phyloP scores from a whole-genome alignment of 2,113 vertebrate species.

The Pionites leucogaster region DNA sequence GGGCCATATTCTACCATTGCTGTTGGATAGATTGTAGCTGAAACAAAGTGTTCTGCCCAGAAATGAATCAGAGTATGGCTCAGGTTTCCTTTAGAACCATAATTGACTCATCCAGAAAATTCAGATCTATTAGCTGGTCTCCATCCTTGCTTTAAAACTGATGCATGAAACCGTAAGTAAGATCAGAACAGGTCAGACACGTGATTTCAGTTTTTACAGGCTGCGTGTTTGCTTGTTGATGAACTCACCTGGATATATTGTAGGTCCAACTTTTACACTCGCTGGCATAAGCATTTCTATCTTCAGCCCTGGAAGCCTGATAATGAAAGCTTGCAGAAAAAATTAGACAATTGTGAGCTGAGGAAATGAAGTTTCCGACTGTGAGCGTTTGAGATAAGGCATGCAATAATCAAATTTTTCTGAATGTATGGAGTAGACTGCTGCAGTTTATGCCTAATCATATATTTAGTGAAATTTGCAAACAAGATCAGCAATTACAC shows the following conservation, averaged over 20 bases:
- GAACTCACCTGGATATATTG: too few species aligned
- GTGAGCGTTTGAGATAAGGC: not conserved
- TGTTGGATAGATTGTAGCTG: not conserved
- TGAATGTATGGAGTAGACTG: not conserved
- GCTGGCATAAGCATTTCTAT: not conserved
- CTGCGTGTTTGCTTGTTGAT: not conserved
- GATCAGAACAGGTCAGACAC: fast-evolving
- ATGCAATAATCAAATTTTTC: slow-evolving; percentile 16
- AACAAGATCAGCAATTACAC: slow-evolving; percentile 29
- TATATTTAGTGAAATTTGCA: slow-evolving; percentile 34
- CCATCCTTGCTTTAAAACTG: not conserved
- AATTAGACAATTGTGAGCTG: not conserved
- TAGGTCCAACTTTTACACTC: not conserved
- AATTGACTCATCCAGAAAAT: not conserved
- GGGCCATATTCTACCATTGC: not conserved
- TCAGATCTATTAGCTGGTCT: not conserved
- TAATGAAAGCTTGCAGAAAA: not conserved
- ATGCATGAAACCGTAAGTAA: not conserved
- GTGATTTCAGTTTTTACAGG: fast-evolving
- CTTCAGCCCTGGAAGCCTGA: not conserved
- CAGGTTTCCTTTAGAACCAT: not conserved
- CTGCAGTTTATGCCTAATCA: slow-evolving; percentile 18
- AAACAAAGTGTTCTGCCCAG: not conserved
- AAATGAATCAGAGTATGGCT: not conserved
- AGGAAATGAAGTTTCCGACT: not conserved